Evolutionary conservation across 2,888 invertebrate genomes (phyloP), one percentile per base, ranked within the genome.

Genomic region (Achlya flavicornis): DNA sequence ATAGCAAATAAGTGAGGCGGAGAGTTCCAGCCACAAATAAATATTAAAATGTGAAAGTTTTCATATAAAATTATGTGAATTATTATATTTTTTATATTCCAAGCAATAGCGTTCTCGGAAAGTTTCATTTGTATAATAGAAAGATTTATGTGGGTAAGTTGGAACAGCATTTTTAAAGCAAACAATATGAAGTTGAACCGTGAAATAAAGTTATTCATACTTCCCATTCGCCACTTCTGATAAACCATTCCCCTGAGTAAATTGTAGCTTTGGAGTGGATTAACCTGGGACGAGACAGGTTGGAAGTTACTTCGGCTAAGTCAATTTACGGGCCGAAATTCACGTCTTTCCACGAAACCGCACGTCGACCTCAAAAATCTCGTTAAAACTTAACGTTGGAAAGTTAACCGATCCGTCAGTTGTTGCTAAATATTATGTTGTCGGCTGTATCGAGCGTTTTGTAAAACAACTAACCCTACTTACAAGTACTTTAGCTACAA

Each of bases 351-450:
- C 19, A 64, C 68, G 62, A 69, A 66, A 75, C 81, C 83, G 78
- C 79, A 76, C 78, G 79, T 69, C 73, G 68, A 72, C 84, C 83
- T 82, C 85, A 87, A 88, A 89, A 90, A 88, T 84, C 89, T 90
- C 85, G 85, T 90, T 90, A 89, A 86, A 90, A 89, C 84, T 88
- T 87, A 78, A 74, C 67, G 66, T 53, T 16, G 60, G 66, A 65
- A 79, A 81, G 79, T 81, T 83, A 79, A 76, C 73, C 69, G 61
- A 78, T 80, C 71, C 73, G 68, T 70, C 69, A 72, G 66, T 60
- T 75, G 70, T 69, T 66, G 67, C 67, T 61, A 60, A 64, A 71
- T 69, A 72, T 73, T 71, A 74, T 71, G 62, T 63, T 65, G 73
- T 71, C 61, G 66, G 67, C 65, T 63, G 61, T 61, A 53, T 38